A percentile compares a stretch with the other conserved stretches of the same genome.
phyloP scores from a whole-genome alignment of 1,140 invertebrate species.

The Rhopalosiphum maidis region DNA sequence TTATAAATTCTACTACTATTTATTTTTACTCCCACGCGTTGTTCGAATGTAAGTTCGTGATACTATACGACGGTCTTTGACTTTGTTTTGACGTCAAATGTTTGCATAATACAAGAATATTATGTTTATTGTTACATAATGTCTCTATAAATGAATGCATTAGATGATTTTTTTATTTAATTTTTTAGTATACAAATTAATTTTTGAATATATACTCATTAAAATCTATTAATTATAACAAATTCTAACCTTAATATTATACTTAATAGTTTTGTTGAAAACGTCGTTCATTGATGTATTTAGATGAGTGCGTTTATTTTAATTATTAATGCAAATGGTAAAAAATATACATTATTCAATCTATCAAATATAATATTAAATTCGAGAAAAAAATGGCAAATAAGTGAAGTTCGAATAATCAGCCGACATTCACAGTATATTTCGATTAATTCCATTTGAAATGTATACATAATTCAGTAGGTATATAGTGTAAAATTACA shows the following conservation, averaged over 20 bases:
- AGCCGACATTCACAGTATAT: neutral
- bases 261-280: neutral
- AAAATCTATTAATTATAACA: neutral
- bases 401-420: too few species aligned
- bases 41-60: neutral
- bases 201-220: neutral
- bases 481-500: neutral
- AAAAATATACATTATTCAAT: neutral
- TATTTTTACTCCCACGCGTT: neutral
- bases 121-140: neutral
- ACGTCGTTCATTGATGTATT: neutral
- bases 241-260: neutral
- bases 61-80: neutral
- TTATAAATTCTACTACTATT: conserved; percentile 15
- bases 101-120: neutral
- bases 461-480: neutral
- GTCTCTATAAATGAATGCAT: neutral
- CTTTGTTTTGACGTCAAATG: neutral
- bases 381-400: neutral
- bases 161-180: accelerated
- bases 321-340: neutral
- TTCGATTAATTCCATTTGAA: neutral
- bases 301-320: too few species aligned
- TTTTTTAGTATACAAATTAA: neutral
- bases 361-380: neutral